Evolutionary conservation across 2,113 vertebrate species (phyloP), one percentile per base, ranked within the genome.

Genomic region (Tenrec ecaudatus): DNA sequence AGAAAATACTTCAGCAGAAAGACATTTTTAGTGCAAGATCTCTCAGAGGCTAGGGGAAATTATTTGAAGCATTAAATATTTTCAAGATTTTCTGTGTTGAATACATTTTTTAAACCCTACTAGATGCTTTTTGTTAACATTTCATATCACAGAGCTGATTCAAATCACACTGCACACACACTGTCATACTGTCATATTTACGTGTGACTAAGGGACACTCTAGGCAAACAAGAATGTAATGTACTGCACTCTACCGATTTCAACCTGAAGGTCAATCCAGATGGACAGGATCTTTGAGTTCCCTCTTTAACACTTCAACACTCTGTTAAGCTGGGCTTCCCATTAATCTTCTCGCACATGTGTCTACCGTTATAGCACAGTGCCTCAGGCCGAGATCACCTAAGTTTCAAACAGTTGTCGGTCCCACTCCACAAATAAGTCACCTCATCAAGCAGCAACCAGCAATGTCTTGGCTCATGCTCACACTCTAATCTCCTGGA

Each of bases 21-120:
- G 94, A 96, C 96, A 94, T 93, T 96, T 97, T 97, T 97, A 96
- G 93, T 97, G 69, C 81, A 82, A 82, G 68, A 86, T 95, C 91
- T 94, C 83, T 97, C 89, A 96, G 90, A 95, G 85, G 82, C 53
- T 93, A 76, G 8, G 80, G 40, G 87, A 96, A 96, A 96, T 96
- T 97, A 97, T 96, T 95, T 96, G 96, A 95, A 94, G 86, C 66
- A 94, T 96, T 96, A 95, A 97, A 95, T 96, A 97, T 96, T 97
- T 96, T 95, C 95, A 88, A 94, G 86, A 94, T 71, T 96, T 84
- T 92, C 79, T 91, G 17, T 82, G 53, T 68, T 94, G 93, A 95
- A 96, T 96, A 92, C 73, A 95, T 96, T 96, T 92, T 96, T 94
- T 89, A 95, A 95, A 96, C 86, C 90, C 53, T 81, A 95, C 83